Percentiles rank a stretch among this genome's conserved stretches.
phyloP scores from a whole-genome alignment of 1,140 invertebrate species.

The Orussus abietinus region DNA sequence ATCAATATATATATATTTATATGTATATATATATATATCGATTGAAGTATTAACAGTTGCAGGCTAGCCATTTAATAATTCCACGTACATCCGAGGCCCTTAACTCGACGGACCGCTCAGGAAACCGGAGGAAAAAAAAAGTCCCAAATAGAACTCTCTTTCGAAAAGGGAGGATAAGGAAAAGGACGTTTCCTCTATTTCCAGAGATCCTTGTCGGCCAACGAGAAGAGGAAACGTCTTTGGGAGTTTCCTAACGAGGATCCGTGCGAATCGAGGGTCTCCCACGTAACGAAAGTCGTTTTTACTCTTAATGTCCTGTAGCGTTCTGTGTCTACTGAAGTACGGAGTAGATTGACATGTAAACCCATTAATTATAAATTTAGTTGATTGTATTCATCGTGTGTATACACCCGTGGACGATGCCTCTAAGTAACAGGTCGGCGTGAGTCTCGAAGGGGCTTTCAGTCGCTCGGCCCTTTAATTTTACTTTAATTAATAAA shows the following conservation, averaged over 20 bases:
- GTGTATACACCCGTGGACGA: conserved; percentile 28
- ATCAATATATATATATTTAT: too few species aligned
- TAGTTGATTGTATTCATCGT: conserved; percentile 36
- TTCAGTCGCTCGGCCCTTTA: too few species aligned
- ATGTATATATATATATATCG: conserved; percentile 30
- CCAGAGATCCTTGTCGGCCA: too few species aligned
- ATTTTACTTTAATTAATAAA: too few species aligned
- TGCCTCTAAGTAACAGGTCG: conserved; percentile 19
- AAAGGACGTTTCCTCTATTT: too few species aligned
- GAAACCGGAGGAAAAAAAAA: too few species aligned
- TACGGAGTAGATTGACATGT: conserved; percentile 33
- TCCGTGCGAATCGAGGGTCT: too few species aligned
- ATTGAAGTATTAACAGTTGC: conserved; percentile 44
- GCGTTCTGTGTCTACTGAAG: background rate
- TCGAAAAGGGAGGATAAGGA: too few species aligned
- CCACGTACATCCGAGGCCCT: conserved; percentile 25
- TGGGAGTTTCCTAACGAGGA: too few species aligned
- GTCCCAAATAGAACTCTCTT: too few species aligned
- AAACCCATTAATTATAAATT: conserved; percentile 29
- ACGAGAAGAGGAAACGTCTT: too few species aligned
- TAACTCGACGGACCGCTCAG: conserved; percentile 30
- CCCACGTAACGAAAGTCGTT: too few species aligned
- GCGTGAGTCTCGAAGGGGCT: conserved; percentile 14
- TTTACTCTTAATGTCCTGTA: background rate
- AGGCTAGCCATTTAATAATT: conserved; percentile 36